phyloP scores from a whole-genome alignment of 2,797 vertebrate species.

The Rhincodon typus region DNA sequence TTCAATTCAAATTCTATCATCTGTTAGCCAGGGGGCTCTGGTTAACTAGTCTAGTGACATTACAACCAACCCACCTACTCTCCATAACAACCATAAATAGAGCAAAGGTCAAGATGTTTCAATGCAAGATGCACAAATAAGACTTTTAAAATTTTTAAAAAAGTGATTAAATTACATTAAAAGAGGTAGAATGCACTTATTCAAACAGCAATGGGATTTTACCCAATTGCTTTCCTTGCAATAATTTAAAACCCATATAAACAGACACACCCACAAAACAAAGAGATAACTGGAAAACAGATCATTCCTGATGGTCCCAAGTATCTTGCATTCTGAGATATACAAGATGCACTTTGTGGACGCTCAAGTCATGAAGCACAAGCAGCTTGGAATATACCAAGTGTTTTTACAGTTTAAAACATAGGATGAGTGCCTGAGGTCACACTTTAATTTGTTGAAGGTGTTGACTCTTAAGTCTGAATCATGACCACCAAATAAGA shows the following conservation, averaged over 20 bases:
- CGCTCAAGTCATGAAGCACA: neutral
- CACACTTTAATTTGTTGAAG: neutral
- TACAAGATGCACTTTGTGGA: neutral
- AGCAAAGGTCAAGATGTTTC: neutral
- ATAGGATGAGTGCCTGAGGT: neutral
- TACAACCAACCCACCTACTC: no score
- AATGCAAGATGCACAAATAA: neutral
- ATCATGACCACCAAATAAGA: neutral
- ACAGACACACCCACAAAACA: neutral
- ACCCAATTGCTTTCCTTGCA: neutral
- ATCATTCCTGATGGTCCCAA: neutral
- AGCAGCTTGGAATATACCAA: neutral
- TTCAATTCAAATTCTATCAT: no score
- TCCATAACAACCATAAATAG: neutral
- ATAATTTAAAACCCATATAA: neutral
- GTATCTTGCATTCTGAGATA: neutral
- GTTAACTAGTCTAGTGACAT: no score
- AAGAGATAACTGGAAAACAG: neutral
- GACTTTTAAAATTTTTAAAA: neutral
- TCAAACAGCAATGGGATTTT: neutral
- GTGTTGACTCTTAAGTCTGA: neutral
- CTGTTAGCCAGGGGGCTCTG: no score
- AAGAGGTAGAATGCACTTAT: neutral
- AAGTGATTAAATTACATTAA: neutral
- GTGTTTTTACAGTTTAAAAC: neutral